Base-by-base conservation (phyloP, 2,888 invertebrate species). In the Drosophila tanythrix region DNA sequence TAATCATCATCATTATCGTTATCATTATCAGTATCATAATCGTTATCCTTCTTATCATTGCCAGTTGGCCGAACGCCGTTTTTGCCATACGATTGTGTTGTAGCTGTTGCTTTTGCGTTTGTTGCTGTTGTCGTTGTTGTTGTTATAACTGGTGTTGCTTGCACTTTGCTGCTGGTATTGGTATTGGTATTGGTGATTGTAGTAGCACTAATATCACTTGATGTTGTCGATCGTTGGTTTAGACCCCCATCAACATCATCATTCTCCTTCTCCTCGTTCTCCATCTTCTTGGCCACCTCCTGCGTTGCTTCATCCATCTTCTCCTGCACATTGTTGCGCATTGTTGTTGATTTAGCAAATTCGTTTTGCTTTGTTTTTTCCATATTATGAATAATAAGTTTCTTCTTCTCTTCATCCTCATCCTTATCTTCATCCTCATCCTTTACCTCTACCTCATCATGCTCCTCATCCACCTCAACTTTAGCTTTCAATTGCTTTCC, bases 181-280 rank as follows among this genome's bases (percentile, higher is more conserved):
- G 18, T 61, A 59, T 70, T 69, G 65, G 73, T 80, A 76, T 78
- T 75, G 84, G 82, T 89, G 90, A 88, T 88, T 84, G 81, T 87
- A 79, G 81, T 80, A 88, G 88, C 82, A 86, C 82, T 89, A 85
- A 83, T 90, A 91, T 88, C 90, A 90, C 90, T 83, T 84, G 80
- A 82, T 79, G 88, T 74, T 89, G 88, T 74, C 86, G 81, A 72
- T 74, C 70, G 69, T 79, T 79, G 74, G 70, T 60, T 72, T 56
- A 57, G 61, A 62, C 77, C 75, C 65, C 88, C 89, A 82, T 88
- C 89, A 81, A 79, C 81, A 82, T 87, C 68, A 76, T 55, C 33
- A 48, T 63, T 50, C 55, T 58, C 48, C 61, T 64, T 55, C 60
- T 67, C 58, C 46, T 50, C 27, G 43, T 59, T 52, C 40, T 74